A percentile compares a stretch with the other conserved stretches of the same genome.
Evolutionary conservation across 2,888 invertebrate genomes (phyloP).

Genomic region (Callosobruchus maculatus): DNA sequence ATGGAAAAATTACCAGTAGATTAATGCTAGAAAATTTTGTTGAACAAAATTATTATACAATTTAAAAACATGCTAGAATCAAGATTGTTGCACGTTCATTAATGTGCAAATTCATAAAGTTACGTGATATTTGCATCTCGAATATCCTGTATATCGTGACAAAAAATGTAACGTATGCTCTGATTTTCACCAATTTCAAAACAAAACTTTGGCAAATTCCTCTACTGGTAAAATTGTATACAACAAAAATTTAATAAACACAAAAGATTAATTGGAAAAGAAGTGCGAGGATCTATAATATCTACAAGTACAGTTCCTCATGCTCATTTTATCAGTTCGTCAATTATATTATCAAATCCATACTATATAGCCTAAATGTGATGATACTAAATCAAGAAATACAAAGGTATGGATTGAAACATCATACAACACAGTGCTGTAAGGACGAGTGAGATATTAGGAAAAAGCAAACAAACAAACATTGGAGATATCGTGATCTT

Average conservation of each 20-base stretch:
- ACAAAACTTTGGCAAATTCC: background rate
- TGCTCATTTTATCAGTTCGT: background rate
- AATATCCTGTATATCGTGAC: background rate
- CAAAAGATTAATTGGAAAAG: background rate
- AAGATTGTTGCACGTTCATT: too few species aligned
- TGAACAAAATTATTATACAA: background rate
- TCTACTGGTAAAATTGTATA: too few species aligned
- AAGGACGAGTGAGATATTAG: constrained; percentile 11
- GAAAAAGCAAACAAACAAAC: constrained; percentile 11
- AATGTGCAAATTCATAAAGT: background rate
- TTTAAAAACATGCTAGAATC: background rate
- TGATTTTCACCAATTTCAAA: background rate
- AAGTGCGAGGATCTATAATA: background rate
- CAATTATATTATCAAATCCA: too few species aligned
- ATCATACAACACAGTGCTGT: constrained; percentile 9
- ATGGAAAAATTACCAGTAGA: background rate
- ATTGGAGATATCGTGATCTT: background rate
- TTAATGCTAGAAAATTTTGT: background rate
- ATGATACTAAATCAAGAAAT: background rate
- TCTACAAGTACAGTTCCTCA: background rate
- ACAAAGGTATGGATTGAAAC: constrained; percentile 1
- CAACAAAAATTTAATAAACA: too few species aligned
- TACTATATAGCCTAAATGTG: background rate
- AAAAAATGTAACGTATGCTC: too few species aligned
- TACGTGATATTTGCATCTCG: background rate